phyloP scores from a whole-genome alignment of 2,797 vertebrate species.

The Podargus strigoides region DNA sequence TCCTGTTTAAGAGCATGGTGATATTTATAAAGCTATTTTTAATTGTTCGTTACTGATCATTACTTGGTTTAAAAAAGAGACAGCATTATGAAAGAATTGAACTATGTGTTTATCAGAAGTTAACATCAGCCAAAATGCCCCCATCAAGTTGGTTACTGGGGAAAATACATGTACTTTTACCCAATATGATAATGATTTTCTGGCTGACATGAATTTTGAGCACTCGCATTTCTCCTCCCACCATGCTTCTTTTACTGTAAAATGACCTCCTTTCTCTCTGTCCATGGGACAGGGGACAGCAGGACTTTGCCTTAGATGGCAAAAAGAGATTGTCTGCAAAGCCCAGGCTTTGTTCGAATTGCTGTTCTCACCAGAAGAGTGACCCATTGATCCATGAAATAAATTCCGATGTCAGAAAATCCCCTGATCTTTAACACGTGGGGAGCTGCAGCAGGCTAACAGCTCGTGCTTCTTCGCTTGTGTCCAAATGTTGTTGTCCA shows the following conservation, averaged over 20 bases:
- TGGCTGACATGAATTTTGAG: background rate
- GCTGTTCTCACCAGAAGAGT: background rate
- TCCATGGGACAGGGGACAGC: background rate
- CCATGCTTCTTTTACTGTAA: background rate
- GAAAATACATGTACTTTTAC: background rate
- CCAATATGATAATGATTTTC: background rate
- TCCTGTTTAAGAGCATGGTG: background rate
- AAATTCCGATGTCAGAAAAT: background rate
- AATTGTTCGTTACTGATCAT: slow-evolving; percentile 24
- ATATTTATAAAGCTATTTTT: slow-evolving; percentile 22
- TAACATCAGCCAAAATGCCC: background rate
- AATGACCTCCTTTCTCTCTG: background rate
- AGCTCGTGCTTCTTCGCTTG: background rate
- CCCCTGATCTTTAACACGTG: background rate
- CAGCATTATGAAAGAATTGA: background rate
- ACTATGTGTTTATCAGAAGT: background rate
- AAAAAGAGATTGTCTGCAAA: background rate
- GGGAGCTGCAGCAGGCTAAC: background rate
- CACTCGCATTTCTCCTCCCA: background rate
- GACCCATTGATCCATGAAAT: background rate
- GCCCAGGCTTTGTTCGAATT: background rate
- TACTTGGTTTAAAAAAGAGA: background rate
- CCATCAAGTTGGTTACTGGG: background rate
- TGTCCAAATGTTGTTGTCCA: slow-evolving; percentile 44
- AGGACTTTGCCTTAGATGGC: background rate